Conservation (phyloP, 2,113 vertebrate species). For the Callipepla squamata region DNA sequence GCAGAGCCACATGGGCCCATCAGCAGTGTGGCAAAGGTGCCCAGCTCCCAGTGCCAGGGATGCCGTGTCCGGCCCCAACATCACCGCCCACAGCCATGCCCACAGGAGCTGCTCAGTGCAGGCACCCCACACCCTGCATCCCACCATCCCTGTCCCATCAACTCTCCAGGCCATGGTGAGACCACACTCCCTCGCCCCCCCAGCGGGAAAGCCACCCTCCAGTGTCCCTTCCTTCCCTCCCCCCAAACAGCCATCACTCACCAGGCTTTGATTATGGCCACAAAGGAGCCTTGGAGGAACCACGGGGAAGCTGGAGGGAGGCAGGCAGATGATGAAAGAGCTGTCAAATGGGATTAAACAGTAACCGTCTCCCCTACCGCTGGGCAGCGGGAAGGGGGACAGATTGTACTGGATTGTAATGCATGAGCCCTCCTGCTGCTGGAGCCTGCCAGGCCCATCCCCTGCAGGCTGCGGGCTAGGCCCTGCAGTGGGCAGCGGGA, state of each 20-base stretch:
- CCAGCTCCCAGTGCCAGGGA: neutral
- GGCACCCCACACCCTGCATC: neutral
- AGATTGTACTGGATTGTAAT: constrained; percentile 48
- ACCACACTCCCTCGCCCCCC: neutral
- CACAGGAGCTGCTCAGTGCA: neutral
- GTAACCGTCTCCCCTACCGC: constrained; percentile 58
- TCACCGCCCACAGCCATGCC: neutral
- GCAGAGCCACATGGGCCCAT: accelerated
- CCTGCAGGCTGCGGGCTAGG: neutral
- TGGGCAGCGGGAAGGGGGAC: constrained; percentile 58
- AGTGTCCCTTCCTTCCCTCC: neutral
- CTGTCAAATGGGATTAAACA: constrained; percentile 77
- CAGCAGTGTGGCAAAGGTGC: neutral
- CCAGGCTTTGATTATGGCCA: constrained; percentile 74
- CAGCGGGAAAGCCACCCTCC: accelerated
- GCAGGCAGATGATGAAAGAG: constrained; percentile 75
- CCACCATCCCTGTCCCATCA: neutral
- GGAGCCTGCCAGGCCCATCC: neutral
- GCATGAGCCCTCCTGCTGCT: constrained; percentile 29
- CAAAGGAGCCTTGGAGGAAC: constrained; percentile 73
- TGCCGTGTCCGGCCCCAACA: no score
- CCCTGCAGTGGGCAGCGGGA: accelerated
- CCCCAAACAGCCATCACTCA: constrained; percentile 63
- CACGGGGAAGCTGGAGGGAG: constrained; percentile 56
- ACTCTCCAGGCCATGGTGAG: accelerated